Evolutionary conservation across 64 coral and sea anemone genomes (phyloP).

Genomic region (Dendrophyllia cribrosa): DNA sequence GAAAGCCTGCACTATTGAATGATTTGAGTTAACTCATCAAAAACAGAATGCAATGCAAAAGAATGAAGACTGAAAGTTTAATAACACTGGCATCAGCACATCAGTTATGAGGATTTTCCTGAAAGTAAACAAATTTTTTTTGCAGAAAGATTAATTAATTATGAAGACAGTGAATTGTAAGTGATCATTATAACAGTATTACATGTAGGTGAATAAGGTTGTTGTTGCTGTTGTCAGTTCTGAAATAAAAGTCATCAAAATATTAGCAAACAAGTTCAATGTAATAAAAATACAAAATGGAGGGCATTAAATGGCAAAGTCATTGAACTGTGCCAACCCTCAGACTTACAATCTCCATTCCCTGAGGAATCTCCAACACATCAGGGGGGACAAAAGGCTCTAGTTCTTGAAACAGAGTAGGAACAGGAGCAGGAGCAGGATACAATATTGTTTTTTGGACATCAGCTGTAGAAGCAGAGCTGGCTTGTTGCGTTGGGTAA

Average conservation of each 20-base stretch:
- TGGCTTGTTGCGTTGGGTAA: conserved; percentile 5
- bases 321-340: not conserved
- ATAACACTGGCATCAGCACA: too few species aligned
- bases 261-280: not conserved
- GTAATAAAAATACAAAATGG: not conserved
- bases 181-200: not conserved
- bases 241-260: conserved; percentile 3
- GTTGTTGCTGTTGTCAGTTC: not conserved
- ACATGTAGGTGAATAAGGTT: not conserved
- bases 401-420: conserved; percentile 5
- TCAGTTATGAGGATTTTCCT: too few species aligned
- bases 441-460: not conserved
- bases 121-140: too few species aligned
- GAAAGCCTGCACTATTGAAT: too few species aligned
- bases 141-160: too few species aligned
- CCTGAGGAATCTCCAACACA: conserved; percentile 79
- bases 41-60: too few species aligned
- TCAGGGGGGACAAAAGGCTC: conserved; percentile 90
- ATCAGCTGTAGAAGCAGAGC: not conserved
- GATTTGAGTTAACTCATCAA: too few species aligned
- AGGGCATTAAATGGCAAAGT: not conserved
- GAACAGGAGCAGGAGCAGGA: not conserved
- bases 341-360: conserved; percentile 92
- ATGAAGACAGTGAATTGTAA: too few species aligned
- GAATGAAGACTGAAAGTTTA: too few species aligned